A percentile compares a stretch with the other conserved stretches of the same genome.
These are phyloP conservation scores for Stomatorhinus walkeri DNA, from an alignment of 2,797 vertebrate genomes.

Conservation along the genomic window DNA sequence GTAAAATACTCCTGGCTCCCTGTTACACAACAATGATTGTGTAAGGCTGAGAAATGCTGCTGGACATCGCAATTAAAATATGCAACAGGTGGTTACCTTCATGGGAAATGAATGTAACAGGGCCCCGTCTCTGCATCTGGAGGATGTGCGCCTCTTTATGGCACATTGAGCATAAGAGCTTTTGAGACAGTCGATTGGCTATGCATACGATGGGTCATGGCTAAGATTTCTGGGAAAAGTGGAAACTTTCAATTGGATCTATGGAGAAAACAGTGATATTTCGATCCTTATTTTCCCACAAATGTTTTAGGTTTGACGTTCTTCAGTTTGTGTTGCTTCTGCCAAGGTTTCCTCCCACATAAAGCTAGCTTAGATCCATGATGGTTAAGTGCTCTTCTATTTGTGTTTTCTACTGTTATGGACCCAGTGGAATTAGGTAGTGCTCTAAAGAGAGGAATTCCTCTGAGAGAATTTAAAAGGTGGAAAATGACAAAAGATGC, in stretches of 20 bases:
- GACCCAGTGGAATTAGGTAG: neutral
- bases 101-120: neutral
- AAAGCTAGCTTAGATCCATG: neutral
- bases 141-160: neutral
- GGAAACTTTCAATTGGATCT: slow-evolving; percentile 2
- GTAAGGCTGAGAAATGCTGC: neutral
- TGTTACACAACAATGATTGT: neutral
- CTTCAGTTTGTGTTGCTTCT: neutral
- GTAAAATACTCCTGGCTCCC: neutral
- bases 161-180: neutral
- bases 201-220: neutral
- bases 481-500: neutral
- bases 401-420: neutral
- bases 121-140: neutral
- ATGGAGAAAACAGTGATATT: slow-evolving; percentile 6
- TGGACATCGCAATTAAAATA: neutral
- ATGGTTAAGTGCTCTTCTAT: neutral
- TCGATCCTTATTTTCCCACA: neutral
- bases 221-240: neutral
- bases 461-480: neutral
- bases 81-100: neutral
- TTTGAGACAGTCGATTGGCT: neutral
- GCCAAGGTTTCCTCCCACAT: neutral
- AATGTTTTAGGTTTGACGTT: slow-evolving; percentile 8
- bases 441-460: neutral